Evolutionary conservation across 2,113 vertebrate genomes (phyloP).

Genomic region (Vombatus ursinus): DNA sequence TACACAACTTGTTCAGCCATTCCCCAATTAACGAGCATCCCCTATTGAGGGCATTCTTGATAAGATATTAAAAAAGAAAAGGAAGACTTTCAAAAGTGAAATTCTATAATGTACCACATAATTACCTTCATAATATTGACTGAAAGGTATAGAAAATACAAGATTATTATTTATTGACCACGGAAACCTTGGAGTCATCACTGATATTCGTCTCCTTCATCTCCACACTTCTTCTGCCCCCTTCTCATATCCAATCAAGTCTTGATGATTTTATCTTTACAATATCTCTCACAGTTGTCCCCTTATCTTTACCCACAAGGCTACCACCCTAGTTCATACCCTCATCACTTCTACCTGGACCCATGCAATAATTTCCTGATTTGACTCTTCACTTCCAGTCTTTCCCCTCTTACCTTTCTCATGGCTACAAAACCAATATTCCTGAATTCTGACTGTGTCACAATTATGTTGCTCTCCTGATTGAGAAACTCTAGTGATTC

Average conservation of each 20-base stretch:
- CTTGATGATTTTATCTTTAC: not conserved
- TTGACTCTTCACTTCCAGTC: not conserved
- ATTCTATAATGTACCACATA: not conserved
- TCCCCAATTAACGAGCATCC: not conserved
- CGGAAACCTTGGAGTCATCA: not conserved
- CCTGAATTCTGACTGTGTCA: not conserved
- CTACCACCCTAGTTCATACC: not conserved
- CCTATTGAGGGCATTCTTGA: not conserved
- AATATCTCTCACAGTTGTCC: not conserved
- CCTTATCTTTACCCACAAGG: not conserved
- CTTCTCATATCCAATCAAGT: not conserved
- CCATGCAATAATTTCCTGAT: not conserved
- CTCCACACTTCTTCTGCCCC: not conserved
- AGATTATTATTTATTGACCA: not conserved
- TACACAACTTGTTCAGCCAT: not conserved
- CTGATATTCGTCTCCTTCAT: not conserved
- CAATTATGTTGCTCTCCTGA: not conserved
- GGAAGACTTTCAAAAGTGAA: not conserved
- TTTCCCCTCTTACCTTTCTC: not conserved
- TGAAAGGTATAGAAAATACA: not conserved
- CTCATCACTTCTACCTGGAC: not conserved
- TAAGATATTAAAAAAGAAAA: not conserved
- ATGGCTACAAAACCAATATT: not conserved
- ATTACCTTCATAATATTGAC: not conserved
- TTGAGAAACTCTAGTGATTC: not conserved